Percentiles rank a stretch among this genome's conserved stretches.
These are phyloP conservation scores for Sterrhoptilus dennistouni DNA, from an alignment of 2,113 vertebrate genomes.

Conservation along the genomic window DNA sequence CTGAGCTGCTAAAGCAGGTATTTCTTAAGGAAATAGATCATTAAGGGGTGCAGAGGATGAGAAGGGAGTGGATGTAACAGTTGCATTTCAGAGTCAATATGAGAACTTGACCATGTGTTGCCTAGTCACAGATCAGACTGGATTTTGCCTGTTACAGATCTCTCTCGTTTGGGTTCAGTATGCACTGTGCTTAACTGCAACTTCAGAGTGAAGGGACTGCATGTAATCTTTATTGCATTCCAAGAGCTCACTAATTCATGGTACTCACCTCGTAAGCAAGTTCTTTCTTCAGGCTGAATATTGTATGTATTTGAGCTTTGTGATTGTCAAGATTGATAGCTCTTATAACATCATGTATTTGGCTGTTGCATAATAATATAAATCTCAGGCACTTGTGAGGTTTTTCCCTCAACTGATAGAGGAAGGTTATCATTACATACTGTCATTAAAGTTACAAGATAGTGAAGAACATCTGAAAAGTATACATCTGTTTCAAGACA, in stretches of 20 bases:
- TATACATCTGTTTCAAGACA: neutral
- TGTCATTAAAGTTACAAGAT: neutral
- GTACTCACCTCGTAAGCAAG: neutral
- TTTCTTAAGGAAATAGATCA: neutral
- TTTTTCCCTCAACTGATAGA: neutral
- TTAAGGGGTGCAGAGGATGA: neutral
- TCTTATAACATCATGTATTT: neutral
- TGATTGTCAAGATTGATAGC: constrained; percentile 1
- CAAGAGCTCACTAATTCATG: neutral
- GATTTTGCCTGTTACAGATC: neutral
- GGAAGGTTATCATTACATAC: neutral
- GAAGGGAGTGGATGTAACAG: neutral
- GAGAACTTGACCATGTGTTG: neutral
- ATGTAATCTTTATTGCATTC: neutral
- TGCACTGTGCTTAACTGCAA: neutral
- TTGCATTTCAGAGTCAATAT: neutral
- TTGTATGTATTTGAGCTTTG: neutral
- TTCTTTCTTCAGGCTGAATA: neutral
- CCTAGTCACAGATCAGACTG: neutral
- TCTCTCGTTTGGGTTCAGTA: neutral
- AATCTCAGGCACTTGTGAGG: neutral
- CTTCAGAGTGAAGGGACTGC: neutral
- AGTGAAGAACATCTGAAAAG: neutral
- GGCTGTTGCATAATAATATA: neutral
- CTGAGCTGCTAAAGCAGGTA: neutral